These are phyloP conservation scores for Tragelaphus oryx DNA, from an alignment of 2,797 vertebrate species.

Conservation along the genomic window DNA sequence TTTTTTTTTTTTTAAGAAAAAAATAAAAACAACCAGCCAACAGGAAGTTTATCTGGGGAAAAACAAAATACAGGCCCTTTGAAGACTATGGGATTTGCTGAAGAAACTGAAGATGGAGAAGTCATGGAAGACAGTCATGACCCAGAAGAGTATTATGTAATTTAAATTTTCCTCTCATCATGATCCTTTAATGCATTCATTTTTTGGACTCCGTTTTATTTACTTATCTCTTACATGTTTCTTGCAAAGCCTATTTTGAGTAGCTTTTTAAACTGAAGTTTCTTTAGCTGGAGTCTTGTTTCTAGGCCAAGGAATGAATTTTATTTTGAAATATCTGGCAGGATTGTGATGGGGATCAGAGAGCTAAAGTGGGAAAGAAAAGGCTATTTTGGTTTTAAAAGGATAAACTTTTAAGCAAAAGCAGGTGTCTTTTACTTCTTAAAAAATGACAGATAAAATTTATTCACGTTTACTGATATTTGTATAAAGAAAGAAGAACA, in stretches of 20 bases:
- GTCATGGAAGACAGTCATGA: not conserved
- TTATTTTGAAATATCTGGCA: slow-evolving; percentile 32
- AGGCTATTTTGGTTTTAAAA: not conserved
- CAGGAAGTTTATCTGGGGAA: not conserved
- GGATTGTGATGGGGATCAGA: not conserved
- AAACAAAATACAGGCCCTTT: not conserved
- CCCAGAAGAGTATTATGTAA: not conserved
- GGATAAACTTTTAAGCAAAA: slow-evolving; percentile 19
- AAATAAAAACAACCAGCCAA: not conserved
- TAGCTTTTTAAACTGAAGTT: slow-evolving; percentile 15
- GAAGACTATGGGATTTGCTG: not conserved
- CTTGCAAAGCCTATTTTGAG: slow-evolving; percentile 32
- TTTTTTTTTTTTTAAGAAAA: not conserved
- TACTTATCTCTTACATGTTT: slow-evolving; percentile 15
- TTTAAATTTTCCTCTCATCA: not conserved
- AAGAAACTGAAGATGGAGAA: not conserved
- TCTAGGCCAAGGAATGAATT: not conserved
- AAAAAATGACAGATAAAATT: not conserved
- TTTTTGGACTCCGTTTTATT: slow-evolving; percentile 4
- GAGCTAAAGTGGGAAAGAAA: not conserved
- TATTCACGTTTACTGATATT: not conserved
- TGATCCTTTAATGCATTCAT: not conserved
- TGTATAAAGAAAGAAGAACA: not conserved
- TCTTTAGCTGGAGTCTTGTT: not conserved
- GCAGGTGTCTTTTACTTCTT: not conserved